Evolutionary conservation across 2,888 invertebrate genomes (phyloP).

Genomic region (Cryptophagus acutangulus): DNA sequence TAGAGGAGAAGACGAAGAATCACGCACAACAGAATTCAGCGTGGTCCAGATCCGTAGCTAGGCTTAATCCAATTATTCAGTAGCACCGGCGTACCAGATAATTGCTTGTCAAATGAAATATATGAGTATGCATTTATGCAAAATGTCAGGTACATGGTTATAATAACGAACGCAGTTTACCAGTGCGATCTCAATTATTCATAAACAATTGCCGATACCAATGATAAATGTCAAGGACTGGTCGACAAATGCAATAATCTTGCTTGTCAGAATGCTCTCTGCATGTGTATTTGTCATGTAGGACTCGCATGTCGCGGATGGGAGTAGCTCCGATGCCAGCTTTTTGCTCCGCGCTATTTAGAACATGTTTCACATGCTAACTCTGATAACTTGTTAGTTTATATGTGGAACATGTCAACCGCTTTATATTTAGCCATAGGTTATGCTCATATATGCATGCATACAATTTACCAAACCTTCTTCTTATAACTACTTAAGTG

Average conservation of each 20-base stretch:
- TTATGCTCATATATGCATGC: too few relatives aligned
- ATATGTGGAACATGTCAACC: constrained; percentile 31
- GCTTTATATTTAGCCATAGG: constrained; percentile 32
- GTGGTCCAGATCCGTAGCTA: constrained; percentile 5
- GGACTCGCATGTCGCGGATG: constrained; percentile 21
- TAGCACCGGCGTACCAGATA: constrained; percentile 30
- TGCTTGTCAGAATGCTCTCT: constrained; percentile 28
- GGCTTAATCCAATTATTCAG: constrained; percentile 20
- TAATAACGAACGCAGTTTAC: constrained; percentile 12
- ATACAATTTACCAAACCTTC: too few relatives aligned
- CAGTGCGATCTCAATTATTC: constrained; percentile 37
- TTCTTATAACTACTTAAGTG: too few relatives aligned
- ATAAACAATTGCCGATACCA: constrained; percentile 35
- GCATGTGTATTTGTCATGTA: constrained; percentile 31
- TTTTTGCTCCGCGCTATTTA: constrained; percentile 29
- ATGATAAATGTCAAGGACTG: constrained; percentile 38
- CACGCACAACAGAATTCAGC: constrained; percentile 7
- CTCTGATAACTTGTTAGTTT: constrained; percentile 30
- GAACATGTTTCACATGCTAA: constrained; percentile 32
- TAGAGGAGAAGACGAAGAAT: constrained; percentile 13
- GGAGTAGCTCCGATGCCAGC: constrained; percentile 16
- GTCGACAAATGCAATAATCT: constrained; percentile 37
- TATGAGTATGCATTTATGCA: constrained; percentile 22
- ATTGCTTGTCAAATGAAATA: constrained; percentile 33
- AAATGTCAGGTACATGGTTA: constrained; percentile 13